Conservation (phyloP, 53 echinoderm and acorn worm species). For the Zoroaster sp. region DNA sequence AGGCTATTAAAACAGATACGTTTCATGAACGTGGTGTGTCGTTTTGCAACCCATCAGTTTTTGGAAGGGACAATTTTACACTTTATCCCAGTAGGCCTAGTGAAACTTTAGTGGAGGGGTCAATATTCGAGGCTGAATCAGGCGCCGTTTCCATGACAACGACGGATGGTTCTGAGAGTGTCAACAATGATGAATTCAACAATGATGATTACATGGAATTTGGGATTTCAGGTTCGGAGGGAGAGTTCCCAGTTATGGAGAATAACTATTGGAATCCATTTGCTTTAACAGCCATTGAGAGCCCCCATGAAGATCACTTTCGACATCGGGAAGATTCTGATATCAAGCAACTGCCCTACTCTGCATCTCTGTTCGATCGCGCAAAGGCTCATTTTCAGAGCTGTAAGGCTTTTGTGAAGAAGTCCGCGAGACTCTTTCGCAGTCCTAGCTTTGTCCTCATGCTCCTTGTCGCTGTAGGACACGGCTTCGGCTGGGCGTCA, state of each 20-base stretch:
- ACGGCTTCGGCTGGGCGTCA: constrained; percentile 38
- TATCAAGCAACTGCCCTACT: background rate
- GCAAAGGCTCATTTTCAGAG: background rate
- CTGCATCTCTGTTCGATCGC: background rate
- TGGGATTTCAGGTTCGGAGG: background rate
- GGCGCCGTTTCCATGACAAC: background rate
- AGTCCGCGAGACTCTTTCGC: background rate
- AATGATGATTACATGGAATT: background rate
- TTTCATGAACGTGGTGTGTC: background rate
- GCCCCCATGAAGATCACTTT: background rate
- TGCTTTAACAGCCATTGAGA: background rate
- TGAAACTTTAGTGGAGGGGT: background rate
- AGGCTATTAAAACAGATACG: background rate
- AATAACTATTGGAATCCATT: constrained; percentile 4
- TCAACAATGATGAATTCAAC: background rate
- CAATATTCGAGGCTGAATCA: background rate
- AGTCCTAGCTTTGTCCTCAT: constrained; percentile 6
- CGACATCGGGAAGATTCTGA: background rate
- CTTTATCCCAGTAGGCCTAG: background rate
- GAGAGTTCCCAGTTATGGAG: background rate
- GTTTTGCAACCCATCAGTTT: constrained; percentile 5
- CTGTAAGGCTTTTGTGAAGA: background rate
- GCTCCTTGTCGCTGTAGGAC: background rate
- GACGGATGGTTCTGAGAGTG: no score
- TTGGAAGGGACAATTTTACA: background rate